These are phyloP conservation scores for Gambusia affinis DNA, from an alignment of 2,113 vertebrate genomes.

Conservation along the genomic window DNA sequence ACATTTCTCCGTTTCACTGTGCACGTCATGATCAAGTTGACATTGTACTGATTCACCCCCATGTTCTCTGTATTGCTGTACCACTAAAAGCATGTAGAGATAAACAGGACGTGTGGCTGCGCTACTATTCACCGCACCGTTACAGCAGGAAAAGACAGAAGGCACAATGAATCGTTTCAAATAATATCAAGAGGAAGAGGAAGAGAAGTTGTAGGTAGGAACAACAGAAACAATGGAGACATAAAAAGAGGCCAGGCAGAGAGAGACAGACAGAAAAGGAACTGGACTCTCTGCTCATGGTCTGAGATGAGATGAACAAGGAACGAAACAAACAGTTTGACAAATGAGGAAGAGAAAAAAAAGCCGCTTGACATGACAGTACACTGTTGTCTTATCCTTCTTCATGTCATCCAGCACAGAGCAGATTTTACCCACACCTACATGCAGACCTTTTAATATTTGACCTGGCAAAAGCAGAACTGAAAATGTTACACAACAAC, in stretches of 20 bases:
- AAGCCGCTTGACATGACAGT: constrained; percentile 10
- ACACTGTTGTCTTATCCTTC: constrained; percentile 43
- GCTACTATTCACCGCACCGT: constrained; percentile 44
- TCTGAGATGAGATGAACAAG: constrained; percentile 1
- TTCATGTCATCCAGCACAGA: constrained; percentile 44
- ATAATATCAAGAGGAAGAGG: constrained; percentile 67
- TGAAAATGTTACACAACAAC: constrained; percentile 39
- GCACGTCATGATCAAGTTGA: constrained; percentile 63
- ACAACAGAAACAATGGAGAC: constrained; percentile 66
- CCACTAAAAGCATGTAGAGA: constrained; percentile 40
- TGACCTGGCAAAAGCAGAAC: constrained; percentile 52
- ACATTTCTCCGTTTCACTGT: constrained; percentile 66
- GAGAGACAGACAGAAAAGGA: constrained; percentile 55
- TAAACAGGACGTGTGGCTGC: constrained; percentile 34
- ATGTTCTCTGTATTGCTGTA: constrained; percentile 27
- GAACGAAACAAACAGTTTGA: constrained; percentile 13
- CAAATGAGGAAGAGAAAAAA: constrained; percentile 3
- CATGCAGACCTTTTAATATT: constrained; percentile 39
- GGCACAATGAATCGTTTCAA: constrained; percentile 55
- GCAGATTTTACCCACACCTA: constrained; percentile 38
- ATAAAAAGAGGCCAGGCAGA: constrained; percentile 48
- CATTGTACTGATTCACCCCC: constrained; percentile 61
- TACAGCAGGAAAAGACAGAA: constrained; percentile 50
- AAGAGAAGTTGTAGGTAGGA: constrained; percentile 69
- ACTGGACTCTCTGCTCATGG: constrained; percentile 31